phyloP scores from a whole-genome alignment of 2,113 vertebrate genomes.

The Alligator sinensis region DNA sequence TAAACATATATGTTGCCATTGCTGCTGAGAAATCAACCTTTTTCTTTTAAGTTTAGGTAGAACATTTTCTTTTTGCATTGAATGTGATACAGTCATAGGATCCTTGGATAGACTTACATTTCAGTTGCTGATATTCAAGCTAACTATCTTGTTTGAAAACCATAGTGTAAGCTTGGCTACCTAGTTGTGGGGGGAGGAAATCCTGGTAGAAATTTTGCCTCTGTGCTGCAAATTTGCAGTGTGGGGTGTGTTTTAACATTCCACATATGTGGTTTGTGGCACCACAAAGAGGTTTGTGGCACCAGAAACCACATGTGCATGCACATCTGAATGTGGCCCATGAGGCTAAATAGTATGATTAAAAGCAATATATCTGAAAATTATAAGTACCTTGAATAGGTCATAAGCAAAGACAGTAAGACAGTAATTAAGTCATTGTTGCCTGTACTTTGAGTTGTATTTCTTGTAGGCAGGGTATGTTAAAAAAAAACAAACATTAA shows the following conservation, averaged over 20 bases:
- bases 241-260: too few relatives aligned
- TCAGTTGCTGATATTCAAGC: background rate
- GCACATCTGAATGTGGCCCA: too few relatives aligned
- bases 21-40: constrained; percentile 66
- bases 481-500: background rate
- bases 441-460: background rate
- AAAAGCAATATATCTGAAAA: background rate
- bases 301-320: too few relatives aligned
- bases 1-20: constrained; percentile 64
- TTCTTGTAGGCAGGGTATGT: constrained; percentile 36
- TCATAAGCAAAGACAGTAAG: background rate
- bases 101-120: background rate
- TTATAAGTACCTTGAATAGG: background rate
- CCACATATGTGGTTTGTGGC: background rate
- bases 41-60: constrained; percentile 27
- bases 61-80: background rate
- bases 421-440: background rate
- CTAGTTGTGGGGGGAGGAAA: background rate
- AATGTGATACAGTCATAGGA: accelerated
- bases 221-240: background rate
- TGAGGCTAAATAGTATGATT: background rate
- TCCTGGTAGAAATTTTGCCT: background rate
- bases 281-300: background rate
- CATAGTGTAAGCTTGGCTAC: background rate
- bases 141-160: background rate